Base-by-base conservation (phyloP, 2,113 vertebrate genomes). In the Athene cunicularia region DNA sequence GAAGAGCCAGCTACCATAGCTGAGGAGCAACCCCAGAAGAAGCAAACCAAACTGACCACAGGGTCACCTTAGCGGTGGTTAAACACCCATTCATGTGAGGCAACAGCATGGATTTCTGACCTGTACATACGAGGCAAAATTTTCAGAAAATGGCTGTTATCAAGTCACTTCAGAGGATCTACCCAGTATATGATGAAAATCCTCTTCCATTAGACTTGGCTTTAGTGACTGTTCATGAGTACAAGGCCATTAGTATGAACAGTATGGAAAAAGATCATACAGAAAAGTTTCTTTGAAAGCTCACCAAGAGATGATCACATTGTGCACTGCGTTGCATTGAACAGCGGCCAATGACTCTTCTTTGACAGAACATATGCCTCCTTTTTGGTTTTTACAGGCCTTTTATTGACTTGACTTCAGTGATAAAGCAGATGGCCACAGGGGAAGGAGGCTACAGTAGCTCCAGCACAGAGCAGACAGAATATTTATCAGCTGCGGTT, bases 361-460 rank as follows among this genome's bases (percentile, higher is more conserved):
- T 92, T 68, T 66, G 79, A 86, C 64, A 92, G 56, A 92, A 91
- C 68, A 88, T 80, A 83, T 72, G 84, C 64, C 59, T 91, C 55
- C 28, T 92, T 88, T 88, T 90, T 47, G 82, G 43, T 58, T 93
- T 88, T 85, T 96, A 92, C 75, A 74, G 88, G 60, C 41, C 50
- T 96, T 95, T 91, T 92, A 95, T 80, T 94, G 90, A 97, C 91
- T 93, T 72, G 63, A 91, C 72, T 96, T 90, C 67, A 91, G 58
- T 80, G 92, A 84, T 92, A 97, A 89, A 96, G 90, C 83, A 94
- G 91, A 96, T 68, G 70, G 89, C 75, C 90, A 85, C 64, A 32
- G 66, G 79, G 67, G 77, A 91, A 92, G 60, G 37, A 92, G 75
- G n/a, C 77, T 80, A 87, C 73, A 87, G 80, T n/a, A 91, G 81